A percentile compares a stretch with the other conserved stretches of the same genome.
Conservation (phyloP, 2,113 vertebrate species). For the Thamnophis sirtalis region DNA sequence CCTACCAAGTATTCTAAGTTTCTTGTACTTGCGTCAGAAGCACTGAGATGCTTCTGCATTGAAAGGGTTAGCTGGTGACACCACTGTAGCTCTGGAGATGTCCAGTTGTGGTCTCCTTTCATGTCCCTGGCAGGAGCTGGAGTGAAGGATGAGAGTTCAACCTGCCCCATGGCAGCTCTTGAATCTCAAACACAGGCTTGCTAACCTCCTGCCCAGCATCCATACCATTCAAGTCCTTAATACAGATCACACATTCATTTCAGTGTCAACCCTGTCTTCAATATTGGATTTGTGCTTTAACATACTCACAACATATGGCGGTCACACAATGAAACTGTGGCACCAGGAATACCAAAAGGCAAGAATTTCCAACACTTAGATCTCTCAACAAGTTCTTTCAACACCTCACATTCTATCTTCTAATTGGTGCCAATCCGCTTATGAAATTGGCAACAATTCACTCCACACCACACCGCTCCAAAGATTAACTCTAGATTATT, state of each 20-base stretch:
- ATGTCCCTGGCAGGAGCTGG: not conserved
- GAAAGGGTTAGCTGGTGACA: not conserved
- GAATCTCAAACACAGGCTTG: not conserved
- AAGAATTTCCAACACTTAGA: not conserved
- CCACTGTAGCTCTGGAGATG: not conserved
- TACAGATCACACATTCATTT: conserved; percentile 56
- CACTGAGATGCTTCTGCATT: not conserved
- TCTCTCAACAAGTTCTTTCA: not conserved
- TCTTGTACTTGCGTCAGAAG: not conserved
- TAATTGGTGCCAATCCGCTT: not conserved
- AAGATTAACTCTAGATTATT: not conserved
- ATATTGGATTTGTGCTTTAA: conserved; percentile 56
- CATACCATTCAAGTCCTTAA: conserved; percentile 33
- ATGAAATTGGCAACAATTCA: not conserved
- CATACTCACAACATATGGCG: conserved; percentile 40
- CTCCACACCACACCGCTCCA: not conserved
- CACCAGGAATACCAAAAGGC: not conserved
- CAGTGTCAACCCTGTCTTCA: conserved; percentile 40
- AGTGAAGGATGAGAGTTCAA: not conserved
- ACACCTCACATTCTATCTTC: not conserved
- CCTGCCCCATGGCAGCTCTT: not conserved
- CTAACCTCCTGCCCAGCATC: not conserved
- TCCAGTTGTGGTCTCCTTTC: not conserved
- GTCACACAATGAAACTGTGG: conserved; percentile 52
- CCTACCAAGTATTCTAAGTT: conserved; percentile 70